Conservation (phyloP, 2,113 vertebrate species). For the Thamnaconus septentrionalis region DNA sequence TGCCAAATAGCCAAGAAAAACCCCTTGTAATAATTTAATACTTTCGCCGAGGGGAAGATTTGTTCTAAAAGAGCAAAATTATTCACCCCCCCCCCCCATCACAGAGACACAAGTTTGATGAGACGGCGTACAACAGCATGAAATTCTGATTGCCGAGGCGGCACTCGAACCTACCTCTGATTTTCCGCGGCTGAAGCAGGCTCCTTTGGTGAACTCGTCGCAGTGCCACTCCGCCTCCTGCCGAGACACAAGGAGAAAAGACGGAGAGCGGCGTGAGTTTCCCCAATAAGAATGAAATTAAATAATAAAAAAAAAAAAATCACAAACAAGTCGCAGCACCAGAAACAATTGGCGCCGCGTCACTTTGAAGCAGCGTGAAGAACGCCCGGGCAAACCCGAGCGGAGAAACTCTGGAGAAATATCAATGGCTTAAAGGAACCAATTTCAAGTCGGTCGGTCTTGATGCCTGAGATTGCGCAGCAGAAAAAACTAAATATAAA, state of each 20-base stretch:
- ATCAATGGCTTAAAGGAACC: constrained; percentile 1
- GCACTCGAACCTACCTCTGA: constrained; percentile 83
- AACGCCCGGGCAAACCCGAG: neutral
- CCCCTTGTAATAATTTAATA: neutral
- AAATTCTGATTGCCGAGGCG: neutral
- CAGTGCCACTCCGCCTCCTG: constrained; percentile 93
- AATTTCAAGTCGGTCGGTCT: constrained; percentile 25
- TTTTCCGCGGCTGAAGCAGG: constrained; percentile 96
- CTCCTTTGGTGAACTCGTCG: constrained; percentile 91
- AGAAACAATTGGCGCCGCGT: constrained; percentile 1
- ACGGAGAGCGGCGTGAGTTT: constrained; percentile 21
- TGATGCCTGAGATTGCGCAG: constrained; percentile 13
- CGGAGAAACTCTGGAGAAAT: constrained; percentile 8
- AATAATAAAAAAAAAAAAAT: too few relatives aligned
- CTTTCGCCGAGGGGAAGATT: neutral
- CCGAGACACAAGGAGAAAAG: constrained; percentile 38
- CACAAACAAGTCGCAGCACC: too few relatives aligned
- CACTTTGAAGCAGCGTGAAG: constrained; percentile 28
- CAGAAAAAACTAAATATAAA: constrained; percentile 16
- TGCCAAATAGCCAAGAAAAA: neutral
- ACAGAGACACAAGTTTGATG: neutral
- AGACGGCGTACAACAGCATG: too few relatives aligned
- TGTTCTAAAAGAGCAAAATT: neutral
- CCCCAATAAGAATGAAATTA: too few relatives aligned
- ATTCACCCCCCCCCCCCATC: neutral